Evolutionary conservation across 2,113 vertebrate genomes (phyloP).

Genomic region (Saguinus midas): DNA sequence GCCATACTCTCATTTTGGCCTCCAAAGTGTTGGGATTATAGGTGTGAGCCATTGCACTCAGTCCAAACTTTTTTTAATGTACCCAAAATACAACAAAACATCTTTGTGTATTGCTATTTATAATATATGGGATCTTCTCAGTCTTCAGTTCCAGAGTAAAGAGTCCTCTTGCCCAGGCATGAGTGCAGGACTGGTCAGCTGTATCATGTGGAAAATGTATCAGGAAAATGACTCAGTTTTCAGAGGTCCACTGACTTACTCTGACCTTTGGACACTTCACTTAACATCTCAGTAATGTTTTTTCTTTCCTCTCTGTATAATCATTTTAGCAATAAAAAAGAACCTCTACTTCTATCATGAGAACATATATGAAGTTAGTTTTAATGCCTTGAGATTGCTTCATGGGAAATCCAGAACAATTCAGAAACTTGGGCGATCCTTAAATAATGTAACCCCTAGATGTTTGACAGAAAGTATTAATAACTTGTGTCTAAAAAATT

Average conservation of each 20-base stretch:
- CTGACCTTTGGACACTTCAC: neutral
- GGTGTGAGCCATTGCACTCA: no score
- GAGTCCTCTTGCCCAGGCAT: neutral
- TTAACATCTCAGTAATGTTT: neutral
- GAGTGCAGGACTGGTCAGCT: neutral
- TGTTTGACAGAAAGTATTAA: neutral
- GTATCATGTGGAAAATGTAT: no score
- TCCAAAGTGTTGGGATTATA: no score
- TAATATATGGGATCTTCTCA: neutral
- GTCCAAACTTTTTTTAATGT: neutral
- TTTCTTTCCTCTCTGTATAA: neutral
- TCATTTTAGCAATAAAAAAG: neutral
- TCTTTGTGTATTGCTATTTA: neutral
- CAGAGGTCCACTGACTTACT: neutral
- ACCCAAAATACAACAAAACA: neutral
- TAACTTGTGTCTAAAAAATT: neutral
- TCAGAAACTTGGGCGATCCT: neutral
- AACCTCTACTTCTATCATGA: neutral
- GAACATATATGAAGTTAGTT: neutral
- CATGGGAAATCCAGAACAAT: neutral
- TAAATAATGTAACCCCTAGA: neutral
- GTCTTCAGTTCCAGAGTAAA: neutral
- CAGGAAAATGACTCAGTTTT: neutral
- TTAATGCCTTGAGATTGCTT: neutral
- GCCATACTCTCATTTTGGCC: no score